Evolutionary conservation across 2,888 invertebrate genomes (phyloP).

Genomic region (Drosophila kambysellisi): DNA sequence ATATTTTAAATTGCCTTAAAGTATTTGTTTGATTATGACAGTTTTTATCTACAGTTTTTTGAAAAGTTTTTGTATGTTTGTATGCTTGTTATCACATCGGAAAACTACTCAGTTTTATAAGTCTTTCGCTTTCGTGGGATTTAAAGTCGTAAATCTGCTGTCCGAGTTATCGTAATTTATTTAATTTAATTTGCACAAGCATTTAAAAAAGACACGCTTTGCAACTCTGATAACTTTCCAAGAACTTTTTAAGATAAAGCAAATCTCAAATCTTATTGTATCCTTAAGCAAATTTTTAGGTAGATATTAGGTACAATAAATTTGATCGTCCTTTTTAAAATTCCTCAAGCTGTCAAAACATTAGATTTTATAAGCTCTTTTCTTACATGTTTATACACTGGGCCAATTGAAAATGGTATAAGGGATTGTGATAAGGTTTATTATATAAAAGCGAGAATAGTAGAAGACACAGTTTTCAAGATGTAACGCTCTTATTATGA

Average conservation of each 20-base stretch:
- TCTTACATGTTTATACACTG: too few relatives aligned
- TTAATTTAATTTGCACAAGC: neutral
- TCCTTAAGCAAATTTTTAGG: neutral
- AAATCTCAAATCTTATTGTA: neutral
- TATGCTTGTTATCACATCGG: neutral
- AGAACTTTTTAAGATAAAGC: neutral
- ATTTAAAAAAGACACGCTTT: neutral
- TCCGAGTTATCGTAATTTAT: neutral
- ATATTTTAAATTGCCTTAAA: slow-evolving; percentile 10
- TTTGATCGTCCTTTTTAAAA: neutral
- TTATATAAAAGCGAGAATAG: neutral
- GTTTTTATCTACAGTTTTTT: slow-evolving; percentile 1
- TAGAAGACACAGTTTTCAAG: neutral
- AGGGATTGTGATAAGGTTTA: too few relatives aligned
- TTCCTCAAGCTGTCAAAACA: too few relatives aligned
- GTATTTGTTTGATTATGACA: slow-evolving; percentile 23
- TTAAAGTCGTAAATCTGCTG: neutral
- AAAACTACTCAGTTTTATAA: neutral
- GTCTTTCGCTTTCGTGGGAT: neutral
- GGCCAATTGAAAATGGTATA: too few relatives aligned
- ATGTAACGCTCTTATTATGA: too few relatives aligned
- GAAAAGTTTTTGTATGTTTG: slow-evolving; percentile 19
- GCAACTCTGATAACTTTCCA: neutral
- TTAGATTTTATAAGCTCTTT: neutral
- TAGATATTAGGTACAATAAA: neutral